Evolutionary conservation across 2,888 invertebrate species (phyloP).

Genomic region (Fabriciana adippe): DNA sequence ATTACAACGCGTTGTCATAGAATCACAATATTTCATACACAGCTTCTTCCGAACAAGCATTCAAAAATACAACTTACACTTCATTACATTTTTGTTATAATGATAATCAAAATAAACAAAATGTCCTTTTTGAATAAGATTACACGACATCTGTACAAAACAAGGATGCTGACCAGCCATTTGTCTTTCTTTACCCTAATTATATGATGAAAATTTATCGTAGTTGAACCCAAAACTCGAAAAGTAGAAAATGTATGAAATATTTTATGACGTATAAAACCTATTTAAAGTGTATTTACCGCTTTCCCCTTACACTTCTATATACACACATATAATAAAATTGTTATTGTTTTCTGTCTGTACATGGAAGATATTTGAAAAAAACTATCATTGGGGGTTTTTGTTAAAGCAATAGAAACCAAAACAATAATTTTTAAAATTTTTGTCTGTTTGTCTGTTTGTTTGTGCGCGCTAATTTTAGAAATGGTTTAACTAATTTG

Average conservation of each 20-base stretch:
- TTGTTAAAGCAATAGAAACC: too few species aligned
- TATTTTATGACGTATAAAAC: constrained; percentile 26
- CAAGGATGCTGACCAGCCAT: constrained; percentile 43
- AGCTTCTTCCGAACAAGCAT: not conserved
- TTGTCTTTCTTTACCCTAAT: constrained; percentile 72
- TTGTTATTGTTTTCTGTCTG: too few species aligned
- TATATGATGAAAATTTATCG: constrained; percentile 72
- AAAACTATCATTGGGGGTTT: too few species aligned
- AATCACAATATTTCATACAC: too few species aligned
- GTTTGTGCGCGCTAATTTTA: too few species aligned
- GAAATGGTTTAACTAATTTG: too few species aligned
- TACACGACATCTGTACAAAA: constrained; percentile 34
- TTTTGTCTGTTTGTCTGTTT: too few species aligned
- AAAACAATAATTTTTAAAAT: too few species aligned
- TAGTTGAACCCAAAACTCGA: constrained; percentile 53
- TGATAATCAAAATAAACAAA: not conserved
- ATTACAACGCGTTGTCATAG: too few species aligned
- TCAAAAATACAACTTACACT: not conserved
- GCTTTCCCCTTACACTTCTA: not conserved
- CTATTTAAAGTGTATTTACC: constrained; percentile 33
- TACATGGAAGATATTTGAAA: too few species aligned
- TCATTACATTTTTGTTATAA: not conserved
- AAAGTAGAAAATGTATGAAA: constrained; percentile 41
- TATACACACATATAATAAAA: too few species aligned
- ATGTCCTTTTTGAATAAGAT: constrained; percentile 27